Base-by-base conservation (phyloP, 2,797 vertebrate genomes). In the Scleropages formosus region DNA sequence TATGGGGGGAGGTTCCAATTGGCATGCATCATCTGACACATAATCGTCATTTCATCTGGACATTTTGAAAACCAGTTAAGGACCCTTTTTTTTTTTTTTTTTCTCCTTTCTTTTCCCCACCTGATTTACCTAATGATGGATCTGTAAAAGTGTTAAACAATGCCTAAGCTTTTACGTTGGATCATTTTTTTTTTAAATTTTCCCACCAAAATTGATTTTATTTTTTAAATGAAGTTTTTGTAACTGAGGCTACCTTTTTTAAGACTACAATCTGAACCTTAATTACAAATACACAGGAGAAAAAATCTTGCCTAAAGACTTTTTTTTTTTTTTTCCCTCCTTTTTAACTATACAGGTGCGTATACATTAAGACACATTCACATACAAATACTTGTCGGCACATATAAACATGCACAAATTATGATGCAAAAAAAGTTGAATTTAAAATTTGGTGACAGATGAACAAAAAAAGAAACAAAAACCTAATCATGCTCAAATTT, bases 401-500 rank as follows among this genome's bases (percentile, higher is more conserved):
- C n/a, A n/a, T n/a, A n/a, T n/a, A n/a, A n/a, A n/a, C n/a, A n/a
- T n/a, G n/a, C n/a, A 72, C 73, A 80, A 63, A 78, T 83, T 86
- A 61, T 85, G 85, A 85, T 88, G 84, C 51, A 44, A 78, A 59
- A 73, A 71, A 92, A 90, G 88, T 31, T 46, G 59, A 60, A 76
- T 70, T 76, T 63, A n/a, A 71, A 76, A 76, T 76, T 76, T 75
- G 75, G 75, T 53, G 75, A 53, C 83, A 64, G 61, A 60, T 39
- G 31, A 75, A 75, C 27, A 90, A 89, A 88, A 86, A 80, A 84
- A 84, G 85, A 78, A 87, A 88, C 75, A 72, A 87, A 86, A 85
- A 75, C 81, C 87, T 86, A 90, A 93, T 91, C 86, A 84, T 85
- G 67, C 88, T 86, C 31, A 92, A 93, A 95, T 94, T 92, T 88